Conservation (phyloP, 2,888 invertebrate genomes). For the Drosophila affinis region DNA sequence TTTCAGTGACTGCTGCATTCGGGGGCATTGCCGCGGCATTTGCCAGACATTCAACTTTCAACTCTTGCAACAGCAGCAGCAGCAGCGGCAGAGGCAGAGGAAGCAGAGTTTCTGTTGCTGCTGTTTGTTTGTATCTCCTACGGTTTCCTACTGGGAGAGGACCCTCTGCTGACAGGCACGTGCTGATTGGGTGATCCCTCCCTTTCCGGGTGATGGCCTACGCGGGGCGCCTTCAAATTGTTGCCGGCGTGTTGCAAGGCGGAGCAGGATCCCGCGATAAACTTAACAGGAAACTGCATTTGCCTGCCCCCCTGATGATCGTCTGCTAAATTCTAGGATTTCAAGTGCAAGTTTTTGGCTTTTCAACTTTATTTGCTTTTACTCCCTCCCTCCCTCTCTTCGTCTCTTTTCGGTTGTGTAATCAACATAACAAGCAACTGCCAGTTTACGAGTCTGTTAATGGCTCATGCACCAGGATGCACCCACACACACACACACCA, state of each 20-base stretch:
- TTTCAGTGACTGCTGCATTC: constrained; percentile 48
- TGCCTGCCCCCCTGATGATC: neutral
- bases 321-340: constrained; percentile 24
- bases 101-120: constrained; percentile 21
- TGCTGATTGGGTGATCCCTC: constrained; percentile 26
- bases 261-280: neutral
- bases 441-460: constrained; percentile 77
- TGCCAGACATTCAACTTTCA: constrained; percentile 82
- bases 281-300: neutral
- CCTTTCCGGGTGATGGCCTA: constrained; percentile 53
- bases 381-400: constrained; percentile 22
- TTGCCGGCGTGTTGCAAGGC: neutral
- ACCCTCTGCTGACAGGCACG: constrained; percentile 38
- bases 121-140: constrained; percentile 32
- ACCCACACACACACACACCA: neutral
- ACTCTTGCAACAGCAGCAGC: constrained; percentile 66
- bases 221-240: constrained; percentile 32
- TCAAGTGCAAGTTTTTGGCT: constrained; percentile 59
- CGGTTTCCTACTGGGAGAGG: constrained; percentile 16
- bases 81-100: constrained; percentile 9
- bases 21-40: constrained; percentile 79
- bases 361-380: constrained; percentile 55
- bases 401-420: constrained; percentile 47
- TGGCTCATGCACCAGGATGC: constrained; percentile 51
- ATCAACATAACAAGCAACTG: constrained; percentile 79